A percentile compares a stretch with the other conserved stretches of the same genome.
Conservation (phyloP, 2,888 invertebrate genomes). For the Noctua pronuba region DNA sequence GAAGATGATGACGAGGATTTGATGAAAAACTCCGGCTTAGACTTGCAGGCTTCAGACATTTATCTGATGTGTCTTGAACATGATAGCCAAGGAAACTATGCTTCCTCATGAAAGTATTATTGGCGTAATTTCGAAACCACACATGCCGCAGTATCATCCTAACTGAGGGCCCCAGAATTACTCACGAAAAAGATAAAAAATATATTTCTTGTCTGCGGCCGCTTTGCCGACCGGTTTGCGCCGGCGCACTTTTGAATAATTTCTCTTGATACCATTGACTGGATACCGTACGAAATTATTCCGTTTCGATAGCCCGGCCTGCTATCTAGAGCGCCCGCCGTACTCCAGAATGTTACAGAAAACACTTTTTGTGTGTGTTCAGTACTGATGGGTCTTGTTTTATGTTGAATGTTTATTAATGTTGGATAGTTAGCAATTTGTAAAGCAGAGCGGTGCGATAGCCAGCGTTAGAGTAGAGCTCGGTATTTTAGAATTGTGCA, state of each 20-base stretch:
- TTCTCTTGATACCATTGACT: conserved; percentile 65
- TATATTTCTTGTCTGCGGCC: conserved; percentile 58
- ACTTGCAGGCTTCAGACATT: neutral
- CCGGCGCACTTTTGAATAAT: conserved; percentile 73
- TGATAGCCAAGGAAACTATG: neutral
- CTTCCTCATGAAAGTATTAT: neutral
- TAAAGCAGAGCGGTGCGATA: conserved; percentile 11
- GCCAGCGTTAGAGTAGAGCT: neutral
- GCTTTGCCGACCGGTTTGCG: conserved; percentile 71
- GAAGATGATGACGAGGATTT: neutral
- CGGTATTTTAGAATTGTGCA: neutral
- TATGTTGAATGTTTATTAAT: conserved; percentile 34
- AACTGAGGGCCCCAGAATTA: conserved; percentile 58
- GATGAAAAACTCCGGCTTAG: neutral
- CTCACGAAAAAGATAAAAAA: conserved; percentile 67
- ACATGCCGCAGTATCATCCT: conserved; percentile 29
- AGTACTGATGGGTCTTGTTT: conserved; percentile 2
- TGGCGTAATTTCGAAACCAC: conserved; percentile 2
- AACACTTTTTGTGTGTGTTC: conserved; percentile 21
- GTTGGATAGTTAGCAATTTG: conserved; percentile 34
- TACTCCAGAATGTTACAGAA: conserved; percentile 24
- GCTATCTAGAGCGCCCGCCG: conserved; percentile 56
- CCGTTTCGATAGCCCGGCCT: conserved; percentile 56
- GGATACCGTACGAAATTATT: conserved; percentile 67
- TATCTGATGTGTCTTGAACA: neutral